A percentile compares a stretch with the other conserved stretches of the same genome.
phyloP scores from a whole-genome alignment of 2,888 invertebrate genomes.

The Deroplatys truncata region DNA sequence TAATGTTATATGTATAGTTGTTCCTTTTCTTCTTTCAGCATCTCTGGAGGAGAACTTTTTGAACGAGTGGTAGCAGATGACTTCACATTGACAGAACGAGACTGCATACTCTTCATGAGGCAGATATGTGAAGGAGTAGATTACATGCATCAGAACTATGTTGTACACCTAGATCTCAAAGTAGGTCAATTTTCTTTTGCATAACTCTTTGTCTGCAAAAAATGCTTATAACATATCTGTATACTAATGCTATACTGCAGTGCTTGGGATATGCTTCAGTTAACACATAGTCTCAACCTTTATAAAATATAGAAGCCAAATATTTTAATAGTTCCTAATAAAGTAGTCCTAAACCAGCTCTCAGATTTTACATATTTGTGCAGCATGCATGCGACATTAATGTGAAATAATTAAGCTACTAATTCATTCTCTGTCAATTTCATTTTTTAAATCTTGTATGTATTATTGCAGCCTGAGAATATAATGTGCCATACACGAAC shows the following conservation, averaged over 20 bases:
- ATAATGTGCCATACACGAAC: slow-evolving; percentile 85
- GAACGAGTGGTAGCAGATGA: slow-evolving; percentile 90
- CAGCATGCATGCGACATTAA: no score
- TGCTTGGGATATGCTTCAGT: background rate
- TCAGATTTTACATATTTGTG: no score
- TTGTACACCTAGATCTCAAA: slow-evolving; percentile 89
- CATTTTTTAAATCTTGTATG: background rate
- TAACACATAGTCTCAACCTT: background rate
- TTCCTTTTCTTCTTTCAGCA: slow-evolving; percentile 50
- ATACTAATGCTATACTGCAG: no score
- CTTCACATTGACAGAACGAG: slow-evolving; percentile 85
- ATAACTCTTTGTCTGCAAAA: background rate
- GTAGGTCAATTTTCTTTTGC: slow-evolving; percentile 41
- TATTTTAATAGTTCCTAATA: no score
- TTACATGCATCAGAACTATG: slow-evolving; percentile 79
- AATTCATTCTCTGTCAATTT: no score
- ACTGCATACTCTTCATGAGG: slow-evolving; percentile 75
- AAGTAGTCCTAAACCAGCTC: no score
- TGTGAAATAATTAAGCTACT: no score
- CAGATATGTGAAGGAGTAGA: slow-evolving; percentile 89
- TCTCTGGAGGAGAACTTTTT: slow-evolving; percentile 90
- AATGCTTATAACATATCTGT: background rate
- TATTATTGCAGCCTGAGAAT: slow-evolving; percentile 72
- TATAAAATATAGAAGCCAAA: background rate
- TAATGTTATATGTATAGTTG: background rate